Conservation (phyloP, 2,888 invertebrate genomes). For the Atrina japonica region DNA sequence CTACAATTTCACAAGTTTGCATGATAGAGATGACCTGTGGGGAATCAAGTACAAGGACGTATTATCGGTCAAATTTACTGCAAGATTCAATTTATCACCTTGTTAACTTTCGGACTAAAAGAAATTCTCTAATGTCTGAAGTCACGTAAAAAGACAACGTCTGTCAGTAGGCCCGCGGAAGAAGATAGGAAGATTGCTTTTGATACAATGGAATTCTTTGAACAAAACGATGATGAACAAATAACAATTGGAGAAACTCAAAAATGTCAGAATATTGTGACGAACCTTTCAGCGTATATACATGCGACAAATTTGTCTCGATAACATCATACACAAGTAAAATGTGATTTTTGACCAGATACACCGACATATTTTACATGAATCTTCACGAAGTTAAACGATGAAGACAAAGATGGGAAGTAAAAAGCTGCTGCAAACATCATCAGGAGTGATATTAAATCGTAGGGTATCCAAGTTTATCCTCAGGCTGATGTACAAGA, state of each 20-base stretch:
- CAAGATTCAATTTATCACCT: conserved; percentile 54
- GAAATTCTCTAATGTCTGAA: not conserved
- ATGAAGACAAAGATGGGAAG: not conserved
- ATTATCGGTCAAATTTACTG: conserved; percentile 46
- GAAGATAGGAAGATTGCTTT: no score
- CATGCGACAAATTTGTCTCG: conserved; percentile 38
- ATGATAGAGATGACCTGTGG: conserved; percentile 17
- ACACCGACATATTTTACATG: conserved; percentile 34
- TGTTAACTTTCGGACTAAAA: conserved; percentile 47
- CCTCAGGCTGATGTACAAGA: conserved; percentile 1
- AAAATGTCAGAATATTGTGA: conserved; percentile 34
- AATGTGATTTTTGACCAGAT: conserved; percentile 33
- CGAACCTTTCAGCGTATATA: conserved; percentile 29
- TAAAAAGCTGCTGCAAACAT: conserved; percentile 5
- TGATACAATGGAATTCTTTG: no score
- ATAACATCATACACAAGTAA: conserved; percentile 25
- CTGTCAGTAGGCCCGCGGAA: no score
- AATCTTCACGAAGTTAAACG: conserved; percentile 7
- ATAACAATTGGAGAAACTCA: no score
- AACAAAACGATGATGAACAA: no score
- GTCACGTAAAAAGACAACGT: no score
- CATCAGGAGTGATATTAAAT: conserved; percentile 7
- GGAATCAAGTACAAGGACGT: conserved; percentile 26
- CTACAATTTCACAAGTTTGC: conserved; percentile 2
- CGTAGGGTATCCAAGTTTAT: conserved; percentile 1